Conservation (phyloP, 2,113 vertebrate genomes). For the Chionis minor region DNA sequence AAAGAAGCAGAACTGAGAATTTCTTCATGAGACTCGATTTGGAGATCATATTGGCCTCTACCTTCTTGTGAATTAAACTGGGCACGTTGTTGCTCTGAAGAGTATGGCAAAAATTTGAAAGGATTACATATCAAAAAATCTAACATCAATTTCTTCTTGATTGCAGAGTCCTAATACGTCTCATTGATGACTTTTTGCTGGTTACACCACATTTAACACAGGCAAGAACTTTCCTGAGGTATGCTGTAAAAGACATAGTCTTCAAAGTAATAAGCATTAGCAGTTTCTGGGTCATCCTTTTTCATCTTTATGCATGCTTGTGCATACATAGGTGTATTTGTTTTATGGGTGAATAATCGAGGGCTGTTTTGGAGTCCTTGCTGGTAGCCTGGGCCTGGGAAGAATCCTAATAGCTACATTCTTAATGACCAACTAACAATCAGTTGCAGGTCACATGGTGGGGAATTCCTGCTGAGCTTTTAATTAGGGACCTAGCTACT, state of each 20-base stretch:
- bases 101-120: not conserved
- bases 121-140: not conserved
- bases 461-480: not conserved
- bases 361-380: not conserved
- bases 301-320: not conserved
- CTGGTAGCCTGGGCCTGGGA: not conserved
- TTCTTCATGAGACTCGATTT: not conserved
- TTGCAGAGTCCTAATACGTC: slow-evolving; percentile 85
- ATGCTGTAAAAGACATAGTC: not conserved
- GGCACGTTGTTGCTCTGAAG: not conserved
- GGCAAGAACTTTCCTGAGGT: slow-evolving; percentile 87
- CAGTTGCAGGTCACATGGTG: not conserved
- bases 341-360: not conserved
- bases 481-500: not conserved
- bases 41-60: not conserved
- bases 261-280: not conserved
- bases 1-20: not conserved
- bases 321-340: not conserved
- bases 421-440: not conserved
- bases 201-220: slow-evolving; percentile 84
- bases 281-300: not conserved
- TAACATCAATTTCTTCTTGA: not conserved
- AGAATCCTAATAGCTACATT: not conserved
- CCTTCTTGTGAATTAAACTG: not conserved
- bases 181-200: slow-evolving; percentile 93